phyloP scores from a whole-genome alignment of 92 coral and sea anemone genomes.

The Phenganax marumi region DNA sequence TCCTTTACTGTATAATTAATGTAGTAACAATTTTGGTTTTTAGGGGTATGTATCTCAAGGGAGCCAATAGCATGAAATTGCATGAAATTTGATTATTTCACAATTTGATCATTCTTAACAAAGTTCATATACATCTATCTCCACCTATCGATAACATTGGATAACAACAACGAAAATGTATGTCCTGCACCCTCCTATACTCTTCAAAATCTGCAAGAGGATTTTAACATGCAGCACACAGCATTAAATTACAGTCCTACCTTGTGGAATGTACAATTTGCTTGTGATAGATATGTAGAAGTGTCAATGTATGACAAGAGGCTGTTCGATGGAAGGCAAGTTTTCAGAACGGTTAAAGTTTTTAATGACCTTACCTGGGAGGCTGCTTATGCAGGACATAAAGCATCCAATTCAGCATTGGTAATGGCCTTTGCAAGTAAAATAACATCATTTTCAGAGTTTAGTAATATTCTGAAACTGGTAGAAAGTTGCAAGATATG shows the following conservation, averaged over 20 bases:
- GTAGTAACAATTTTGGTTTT: background rate
- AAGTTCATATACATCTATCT: slow-evolving; percentile 3
- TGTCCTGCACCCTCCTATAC: slow-evolving; percentile 7
- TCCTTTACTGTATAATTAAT: slow-evolving; percentile 31
- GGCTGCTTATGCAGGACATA: slow-evolving; percentile 46
- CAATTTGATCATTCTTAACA: background rate
- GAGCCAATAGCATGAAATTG: too few species aligned
- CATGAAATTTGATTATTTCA: background rate
- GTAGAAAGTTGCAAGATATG: slow-evolving; percentile 35
- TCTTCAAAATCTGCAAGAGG: slow-evolving; percentile 14
- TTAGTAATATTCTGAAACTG: background rate
- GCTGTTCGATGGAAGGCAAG: slow-evolving; percentile 49
- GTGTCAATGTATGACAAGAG: slow-evolving; percentile 36
- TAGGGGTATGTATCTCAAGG: background rate
- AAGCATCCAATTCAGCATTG: slow-evolving; percentile 19
- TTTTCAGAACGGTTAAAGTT: slow-evolving; percentile 42
- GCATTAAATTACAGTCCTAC: background rate
- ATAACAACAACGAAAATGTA: background rate
- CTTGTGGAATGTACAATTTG: slow-evolving; percentile 38
- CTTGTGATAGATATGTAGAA: slow-evolving; percentile 38
- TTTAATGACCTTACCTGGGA: slow-evolving; percentile 45
- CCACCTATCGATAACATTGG: background rate
- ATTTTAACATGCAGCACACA: slow-evolving; percentile 11
- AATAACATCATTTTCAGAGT: slow-evolving; percentile 15
- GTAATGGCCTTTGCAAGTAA: slow-evolving; percentile 1